Base-by-base conservation (phyloP, 2,888 invertebrate genomes). In the Strigamia transsilvanica region DNA sequence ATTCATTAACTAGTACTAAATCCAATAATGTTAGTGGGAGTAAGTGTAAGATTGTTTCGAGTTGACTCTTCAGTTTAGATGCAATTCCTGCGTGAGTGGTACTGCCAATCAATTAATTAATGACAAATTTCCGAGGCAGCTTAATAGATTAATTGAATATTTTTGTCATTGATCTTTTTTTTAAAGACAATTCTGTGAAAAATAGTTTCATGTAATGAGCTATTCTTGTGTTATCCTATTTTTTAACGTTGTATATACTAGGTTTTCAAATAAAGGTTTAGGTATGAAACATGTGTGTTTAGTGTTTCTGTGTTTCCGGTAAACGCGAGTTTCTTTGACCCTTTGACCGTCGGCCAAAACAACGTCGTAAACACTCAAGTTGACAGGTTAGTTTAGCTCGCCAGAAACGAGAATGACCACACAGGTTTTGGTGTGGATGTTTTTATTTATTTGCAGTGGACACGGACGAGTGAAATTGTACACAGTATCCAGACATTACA, bases 401-500 rank as follows among this genome's bases (percentile, higher is more conserved):
- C 6, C 1, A 6, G 38, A 9, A 38, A 38, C 6, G 38, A 38
- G 38, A 9, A 38, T 38, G 38, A 10, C 38, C 38, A 6, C 38
- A 10, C 38, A 10, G 0, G 3, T 51, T 15, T 51, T 32, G 32
- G 23, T 73, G 15, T 10, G 9, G 3, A 10, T 73, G 3, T 13
- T 73, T 32, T 32, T 73, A 0, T 32, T 23, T 23, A 27, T 73
- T 73, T 73, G 4, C 13, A 5, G 12, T 3, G 12, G 13, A 13
- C 12, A 1, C 0, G 12, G 27, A 13, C 2, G 3, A 7, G 73
- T 32, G 9, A 15, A 73, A 18, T 4, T 6, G 6, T 66, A 88
- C 38, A 90, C 90, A 83, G 88, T 92, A 79, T 92, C 91, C 12
- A 89, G 92, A 85, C 90, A 90, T 84, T 90, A 91, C 80, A 89